Evolutionary conservation across 35 echinoderm and acorn worm species (phyloP), one percentile per base, ranked within the genome.

Genomic region (Chiridota heheva): DNA sequence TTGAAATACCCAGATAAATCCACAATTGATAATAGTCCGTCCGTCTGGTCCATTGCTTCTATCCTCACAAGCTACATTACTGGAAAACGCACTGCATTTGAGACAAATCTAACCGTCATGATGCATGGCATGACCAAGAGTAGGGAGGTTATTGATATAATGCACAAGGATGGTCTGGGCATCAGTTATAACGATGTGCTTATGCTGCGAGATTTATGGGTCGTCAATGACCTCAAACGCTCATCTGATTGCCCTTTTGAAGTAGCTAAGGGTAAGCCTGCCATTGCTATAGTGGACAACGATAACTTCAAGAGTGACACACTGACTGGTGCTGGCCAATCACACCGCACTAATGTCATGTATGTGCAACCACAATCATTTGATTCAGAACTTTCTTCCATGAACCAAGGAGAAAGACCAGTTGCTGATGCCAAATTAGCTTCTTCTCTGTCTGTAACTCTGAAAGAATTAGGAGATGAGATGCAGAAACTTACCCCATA

Each of bases 51-150:
- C 6, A 84, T 84, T 84, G 82, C 35, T 18, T 84, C 82, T 3
- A 84, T 84, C 35, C 25, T 84, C 42, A 84, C 82, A 84, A 84
- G 82, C 47, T 84, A 84, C 82, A 84, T 84, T 39, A 84, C 67
- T 3, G 66, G 66, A 34, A 84, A 44, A 58, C 26, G 76, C 30
- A 80, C 76, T 61, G 56, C 76, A 8, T 80, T 80, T 61, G 56
- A 80, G 39, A 44, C 43, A 16, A 80, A 80, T 38, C 76, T 80
- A n/a, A 44, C 76, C 39, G 56, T 80, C 24, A 58, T 80, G 58
- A 28, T 80, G 31, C 76, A 77, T 77, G 73, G 62, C 38, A 43
- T n/a, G 80, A 69, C 62, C 69, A 69, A 39, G 65, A 69, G 81
- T 70, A 83, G 81, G 59, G 81, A 83, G 65, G 71, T 83, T 15